Evolutionary conservation across 2,888 invertebrate genomes (phyloP), one percentile per base, ranked within the genome.

Genomic region (Mythimna albipuncta): DNA sequence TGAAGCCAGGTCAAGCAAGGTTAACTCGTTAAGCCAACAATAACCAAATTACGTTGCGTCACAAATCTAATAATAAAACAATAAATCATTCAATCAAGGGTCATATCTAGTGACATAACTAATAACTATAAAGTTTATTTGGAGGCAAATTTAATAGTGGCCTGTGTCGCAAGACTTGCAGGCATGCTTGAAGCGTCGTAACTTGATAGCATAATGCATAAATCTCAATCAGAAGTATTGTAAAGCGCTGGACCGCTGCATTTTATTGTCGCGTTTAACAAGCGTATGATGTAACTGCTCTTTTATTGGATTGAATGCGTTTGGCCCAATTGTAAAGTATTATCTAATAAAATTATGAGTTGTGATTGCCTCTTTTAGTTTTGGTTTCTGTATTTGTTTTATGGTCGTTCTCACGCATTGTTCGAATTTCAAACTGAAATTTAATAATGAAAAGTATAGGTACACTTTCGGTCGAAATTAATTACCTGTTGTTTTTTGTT

Each of bases 221-320:
- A 91, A 91, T 92, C 85, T 89, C 85, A 91, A 91, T 91, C 88
- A 91, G 69, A 81, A 68, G 76, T 80, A 86, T 87, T 86, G 82
- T 85, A 81, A 70, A 74, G 74, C 79, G 79, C 79, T 81, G 72
- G 83, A 70, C 38, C 64, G 77, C 65, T 84, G 78, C 78, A 77
- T 82, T 86, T 84, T 78, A 82, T 79, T 86, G 86, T 81, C 74
- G 65, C 81, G 61, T 77, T 76, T 74, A 83, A 83, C 73, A 63
- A 77, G 68, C 63, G 59, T 55, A 69, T 85, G 75, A 83, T 76
- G 79, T 85, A 85, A 87, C 68, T 68, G 67, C 69, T 71, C 44
- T 76, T 77, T 77, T 78, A 81, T 85, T 87, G 58, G 76, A 77
- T 72, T 73, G 57, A 84, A 72, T 74, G 71, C 69, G 63, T 85